Conservation (phyloP, 1,140 invertebrate species). For the Apis florea region DNA sequence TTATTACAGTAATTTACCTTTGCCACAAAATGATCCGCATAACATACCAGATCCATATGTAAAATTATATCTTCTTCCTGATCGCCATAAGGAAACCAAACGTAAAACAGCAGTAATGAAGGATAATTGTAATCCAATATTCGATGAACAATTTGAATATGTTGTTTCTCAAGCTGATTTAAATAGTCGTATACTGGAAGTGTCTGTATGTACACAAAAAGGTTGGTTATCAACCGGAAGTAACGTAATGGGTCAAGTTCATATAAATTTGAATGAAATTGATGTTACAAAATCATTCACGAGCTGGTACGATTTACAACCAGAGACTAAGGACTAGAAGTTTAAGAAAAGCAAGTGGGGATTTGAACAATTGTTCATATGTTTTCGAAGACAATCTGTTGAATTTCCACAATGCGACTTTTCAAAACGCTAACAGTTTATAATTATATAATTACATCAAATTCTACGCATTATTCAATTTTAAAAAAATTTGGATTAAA, state of each 20-base stretch:
- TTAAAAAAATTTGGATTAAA: not conserved
- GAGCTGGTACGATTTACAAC: conserved; percentile 87
- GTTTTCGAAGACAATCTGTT: conserved; percentile 31
- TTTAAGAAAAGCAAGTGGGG: conserved; percentile 49
- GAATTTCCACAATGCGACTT: conserved; percentile 44
- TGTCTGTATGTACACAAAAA: conserved; percentile 92
- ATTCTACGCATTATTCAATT: not conserved
- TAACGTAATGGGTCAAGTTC: conserved; percentile 89
- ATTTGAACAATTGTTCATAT: conserved; percentile 42
- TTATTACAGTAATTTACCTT: conserved; percentile 87
- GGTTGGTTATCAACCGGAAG: conserved; percentile 88
- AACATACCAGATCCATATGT: conserved; percentile 97
- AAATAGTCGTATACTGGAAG: conserved; percentile 86
- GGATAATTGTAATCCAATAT: conserved; percentile 94
- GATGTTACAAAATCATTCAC: conserved; percentile 85
- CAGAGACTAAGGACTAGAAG: conserved; percentile 80
- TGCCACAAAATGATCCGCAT: conserved; percentile 87
- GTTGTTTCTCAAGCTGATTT: conserved; percentile 88
- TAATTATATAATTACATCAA: not conserved
- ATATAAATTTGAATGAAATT: conserved; percentile 84
- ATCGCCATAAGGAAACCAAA: conserved; percentile 92
- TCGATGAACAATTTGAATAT: conserved; percentile 95
- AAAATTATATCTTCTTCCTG: conserved; percentile 94
- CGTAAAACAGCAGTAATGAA: conserved; percentile 93
- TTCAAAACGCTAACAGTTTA: conserved; percentile 31